Percentiles rank a stretch among this genome's conserved stretches.
These are phyloP conservation scores for Erythrocercus mccallii DNA, from an alignment of 2,113 vertebrate genomes.

Conservation along the genomic window DNA sequence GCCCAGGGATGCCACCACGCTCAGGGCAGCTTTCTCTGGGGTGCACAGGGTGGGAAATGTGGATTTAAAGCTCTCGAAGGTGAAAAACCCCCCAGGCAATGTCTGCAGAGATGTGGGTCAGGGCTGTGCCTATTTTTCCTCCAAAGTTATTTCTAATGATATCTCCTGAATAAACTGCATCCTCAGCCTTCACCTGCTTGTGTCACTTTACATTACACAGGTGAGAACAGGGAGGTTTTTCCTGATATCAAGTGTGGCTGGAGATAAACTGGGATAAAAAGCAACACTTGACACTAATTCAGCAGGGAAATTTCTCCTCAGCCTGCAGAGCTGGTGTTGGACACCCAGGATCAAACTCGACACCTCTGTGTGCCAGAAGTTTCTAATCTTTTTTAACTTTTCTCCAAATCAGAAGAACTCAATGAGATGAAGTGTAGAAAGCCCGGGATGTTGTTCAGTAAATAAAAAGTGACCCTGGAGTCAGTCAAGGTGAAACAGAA, in stretches of 20 bases:
- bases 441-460: too few relatives aligned
- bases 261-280: too few relatives aligned
- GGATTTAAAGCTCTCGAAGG: background rate
- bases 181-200: background rate
- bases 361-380: too few relatives aligned
- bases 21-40: background rate
- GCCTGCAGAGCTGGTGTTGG: too few relatives aligned
- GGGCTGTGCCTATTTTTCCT: background rate
- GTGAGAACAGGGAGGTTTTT: background rate
- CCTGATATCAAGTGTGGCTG: background rate
- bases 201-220: background rate
- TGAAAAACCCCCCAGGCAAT: background rate
- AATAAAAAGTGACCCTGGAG: background rate
- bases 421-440: too few relatives aligned
- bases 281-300: too few relatives aligned
- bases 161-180: background rate
- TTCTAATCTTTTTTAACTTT: too few relatives aligned
- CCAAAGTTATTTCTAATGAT: background rate
- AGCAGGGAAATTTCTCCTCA: too few relatives aligned
- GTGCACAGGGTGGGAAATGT: background rate
- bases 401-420: too few relatives aligned
- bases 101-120: background rate
- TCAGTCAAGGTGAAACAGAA: background rate
- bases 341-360: too few relatives aligned
- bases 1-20: background rate